Evolutionary conservation across 2,113 vertebrate species (phyloP).

Genomic region (Xiphorhynchus elegans): DNA sequence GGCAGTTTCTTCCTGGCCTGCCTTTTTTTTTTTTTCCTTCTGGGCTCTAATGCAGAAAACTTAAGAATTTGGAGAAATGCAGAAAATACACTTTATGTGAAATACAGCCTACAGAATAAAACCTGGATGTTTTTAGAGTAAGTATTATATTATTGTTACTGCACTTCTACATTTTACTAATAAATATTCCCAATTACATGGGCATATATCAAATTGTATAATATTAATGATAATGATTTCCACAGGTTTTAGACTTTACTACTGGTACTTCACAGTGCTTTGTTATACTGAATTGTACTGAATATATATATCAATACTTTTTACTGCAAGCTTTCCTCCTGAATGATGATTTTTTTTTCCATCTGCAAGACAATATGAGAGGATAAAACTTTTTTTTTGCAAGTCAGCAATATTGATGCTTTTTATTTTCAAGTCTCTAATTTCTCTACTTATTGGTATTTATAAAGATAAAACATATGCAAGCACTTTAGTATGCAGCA

Average conservation of each 20-base stretch:
- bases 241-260: slow-evolving; percentile 9
- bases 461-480: slow-evolving; percentile 4
- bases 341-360: slow-evolving; percentile 8
- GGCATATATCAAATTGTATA: background rate
- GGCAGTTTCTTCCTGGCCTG: background rate
- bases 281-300: background rate
- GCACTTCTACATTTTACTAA: background rate
- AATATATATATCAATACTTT: background rate
- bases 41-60: background rate
- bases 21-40: background rate
- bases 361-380: slow-evolving; percentile 1
- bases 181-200: background rate
- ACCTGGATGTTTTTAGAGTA: background rate
- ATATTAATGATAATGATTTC: background rate
- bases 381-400: background rate
- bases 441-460: slow-evolving; percentile 17
- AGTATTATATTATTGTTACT: background rate
- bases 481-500: background rate
- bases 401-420: slow-evolving; percentile 13
- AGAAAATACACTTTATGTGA: background rate
- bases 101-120: background rate
- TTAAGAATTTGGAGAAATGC: background rate
- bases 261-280: background rate
- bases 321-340: background rate
- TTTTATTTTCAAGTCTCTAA: slow-evolving; percentile 39